Evolutionary conservation across 2,113 vertebrate species (phyloP).

Genomic region (Globicephala melas): DNA sequence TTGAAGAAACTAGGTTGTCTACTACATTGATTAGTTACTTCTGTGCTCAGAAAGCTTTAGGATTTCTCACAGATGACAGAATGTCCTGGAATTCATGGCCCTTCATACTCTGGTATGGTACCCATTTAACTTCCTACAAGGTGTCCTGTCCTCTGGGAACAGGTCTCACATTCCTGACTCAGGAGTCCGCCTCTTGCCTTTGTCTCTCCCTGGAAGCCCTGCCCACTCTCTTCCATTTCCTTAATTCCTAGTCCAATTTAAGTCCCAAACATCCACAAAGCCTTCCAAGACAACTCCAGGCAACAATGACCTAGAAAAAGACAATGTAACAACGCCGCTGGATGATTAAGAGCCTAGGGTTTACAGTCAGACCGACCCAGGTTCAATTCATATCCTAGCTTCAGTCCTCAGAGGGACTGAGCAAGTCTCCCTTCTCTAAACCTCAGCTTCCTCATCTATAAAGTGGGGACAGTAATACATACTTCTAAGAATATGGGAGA

Average conservation of each 20-base stretch:
- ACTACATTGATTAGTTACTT: neutral
- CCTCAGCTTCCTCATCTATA: neutral
- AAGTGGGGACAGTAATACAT: neutral
- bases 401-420: neutral
- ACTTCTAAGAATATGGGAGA: neutral
- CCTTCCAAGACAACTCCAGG: neutral
- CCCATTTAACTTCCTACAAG: rapidly evolving
- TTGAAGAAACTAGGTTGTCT: neutral
- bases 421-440: neutral
- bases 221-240: neutral
- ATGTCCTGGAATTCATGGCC: too few relatives aligned
- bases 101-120: neutral
- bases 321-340: rapidly evolving
- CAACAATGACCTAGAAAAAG: neutral
- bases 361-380: neutral
- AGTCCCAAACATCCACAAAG: neutral
- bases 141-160: neutral
- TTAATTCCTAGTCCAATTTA: neutral
- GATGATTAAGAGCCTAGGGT: neutral
- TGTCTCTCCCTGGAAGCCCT: neutral
- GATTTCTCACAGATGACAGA: neutral
- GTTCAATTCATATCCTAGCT: neutral
- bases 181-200: neutral
- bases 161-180: neutral
- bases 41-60: neutral